These are phyloP conservation scores for Luehdorfia chinensis DNA, from an alignment of 1,140 invertebrate species.

Conservation along the genomic window DNA sequence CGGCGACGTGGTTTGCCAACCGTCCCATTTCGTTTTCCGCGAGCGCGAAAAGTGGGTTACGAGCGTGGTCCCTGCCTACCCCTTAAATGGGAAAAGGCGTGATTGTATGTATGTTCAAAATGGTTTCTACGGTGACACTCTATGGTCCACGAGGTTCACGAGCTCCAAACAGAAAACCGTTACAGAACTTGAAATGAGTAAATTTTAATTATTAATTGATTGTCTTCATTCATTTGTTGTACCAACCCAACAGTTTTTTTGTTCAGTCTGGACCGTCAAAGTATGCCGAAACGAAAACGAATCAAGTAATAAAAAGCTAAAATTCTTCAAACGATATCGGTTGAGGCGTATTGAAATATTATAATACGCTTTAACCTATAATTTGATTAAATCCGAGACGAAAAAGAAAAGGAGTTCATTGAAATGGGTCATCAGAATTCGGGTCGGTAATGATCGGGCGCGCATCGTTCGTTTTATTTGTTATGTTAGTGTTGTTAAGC, in stretches of 20 bases:
- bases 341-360: slow-evolving; percentile 72
- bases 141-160: no score
- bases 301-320: slow-evolving; percentile 68
- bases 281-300: slow-evolving; percentile 56
- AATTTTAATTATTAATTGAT: no score
- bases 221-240: no score
- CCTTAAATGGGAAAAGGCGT: no score
- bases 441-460: slow-evolving; percentile 69
- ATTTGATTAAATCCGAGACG: slow-evolving; percentile 71
- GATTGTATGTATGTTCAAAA: no score
- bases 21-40: no score
- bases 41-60: no score
- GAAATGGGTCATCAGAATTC: slow-evolving; percentile 70
- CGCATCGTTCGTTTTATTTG: slow-evolving; percentile 55
- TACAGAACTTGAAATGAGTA: no score
- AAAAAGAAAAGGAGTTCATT: slow-evolving; percentile 65
- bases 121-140: no score
- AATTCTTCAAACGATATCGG: slow-evolving; percentile 71
- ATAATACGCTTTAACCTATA: slow-evolving; percentile 72
- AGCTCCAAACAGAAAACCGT: no score
- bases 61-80: no score
- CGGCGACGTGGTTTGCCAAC: no score
- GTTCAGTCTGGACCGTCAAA: slow-evolving; percentile 63
- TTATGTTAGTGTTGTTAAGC: slow-evolving; percentile 50
- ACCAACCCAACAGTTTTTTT: slow-evolving; percentile 15